phyloP scores from a whole-genome alignment of 2,888 invertebrate genomes.

The Euphydryas editha region DNA sequence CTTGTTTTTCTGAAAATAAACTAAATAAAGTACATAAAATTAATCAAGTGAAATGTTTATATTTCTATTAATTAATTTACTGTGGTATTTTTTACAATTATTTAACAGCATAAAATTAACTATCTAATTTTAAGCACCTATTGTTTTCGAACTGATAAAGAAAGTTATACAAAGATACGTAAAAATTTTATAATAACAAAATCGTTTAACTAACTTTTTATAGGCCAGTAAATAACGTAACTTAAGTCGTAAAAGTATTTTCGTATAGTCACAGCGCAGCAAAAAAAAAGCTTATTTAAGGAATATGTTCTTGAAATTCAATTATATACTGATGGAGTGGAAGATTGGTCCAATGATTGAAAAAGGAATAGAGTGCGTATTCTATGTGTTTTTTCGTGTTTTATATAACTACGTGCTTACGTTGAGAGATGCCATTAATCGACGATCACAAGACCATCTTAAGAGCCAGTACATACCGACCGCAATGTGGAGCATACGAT shows the following conservation, averaged over 20 bases:
- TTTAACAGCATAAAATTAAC: background rate
- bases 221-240: background rate
- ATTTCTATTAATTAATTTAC: no score
- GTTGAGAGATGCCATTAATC: background rate
- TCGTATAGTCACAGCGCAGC: slow-evolving; percentile 3
- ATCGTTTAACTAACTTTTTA: slow-evolving; percentile 4
- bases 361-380: slow-evolving; percentile 1
- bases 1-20: no score
- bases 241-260: background rate
- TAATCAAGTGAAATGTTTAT: no score
- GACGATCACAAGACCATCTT: background rate
- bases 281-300: slow-evolving; percentile 11
- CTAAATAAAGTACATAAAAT: no score
- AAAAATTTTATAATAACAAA: background rate
- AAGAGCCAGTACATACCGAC: no score
- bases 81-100: background rate
- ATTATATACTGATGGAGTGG: slow-evolving; percentile 17
- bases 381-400: slow-evolving; percentile 4
- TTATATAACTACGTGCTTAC: background rate
- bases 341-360: background rate
- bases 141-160: background rate
- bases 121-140: background rate
- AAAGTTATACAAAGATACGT: background rate
- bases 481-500: no score
- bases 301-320: slow-evolving; percentile 22